Evolutionary conservation across 1,140 invertebrate genomes (phyloP).

Genomic region (Holcopasites calliopsidis): DNA sequence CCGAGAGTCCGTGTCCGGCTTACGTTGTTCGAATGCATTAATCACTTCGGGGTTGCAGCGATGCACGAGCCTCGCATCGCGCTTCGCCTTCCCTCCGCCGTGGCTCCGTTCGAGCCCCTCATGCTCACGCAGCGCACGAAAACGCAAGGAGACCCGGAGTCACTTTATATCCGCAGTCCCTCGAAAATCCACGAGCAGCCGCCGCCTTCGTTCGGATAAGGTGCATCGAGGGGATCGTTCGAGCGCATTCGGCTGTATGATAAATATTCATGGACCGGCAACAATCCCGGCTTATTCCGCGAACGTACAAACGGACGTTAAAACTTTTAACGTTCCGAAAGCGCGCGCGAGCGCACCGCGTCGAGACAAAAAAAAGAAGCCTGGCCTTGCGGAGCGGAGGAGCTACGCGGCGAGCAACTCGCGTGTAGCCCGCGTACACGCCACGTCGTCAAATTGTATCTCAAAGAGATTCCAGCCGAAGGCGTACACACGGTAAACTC

Average conservation of each 20-base stretch:
- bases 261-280: conserved; percentile 34
- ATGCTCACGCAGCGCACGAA: conserved; percentile 55
- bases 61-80: conserved; percentile 54
- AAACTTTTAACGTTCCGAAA: conserved; percentile 26
- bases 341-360: neutral
- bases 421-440: neutral
- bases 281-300: neutral
- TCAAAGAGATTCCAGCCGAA: conserved; percentile 28
- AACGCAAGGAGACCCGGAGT: conserved; percentile 18
- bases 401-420: neutral
- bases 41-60: conserved; percentile 50
- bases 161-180: neutral
- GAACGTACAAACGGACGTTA: conserved; percentile 40
- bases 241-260: neutral
- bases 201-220: neutral
- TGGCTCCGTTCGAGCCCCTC: neutral
- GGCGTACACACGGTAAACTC: conserved; percentile 38
- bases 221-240: neutral
- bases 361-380: neutral
- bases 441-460: conserved; percentile 16
- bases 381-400: neutral
- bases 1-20: conserved; percentile 61
- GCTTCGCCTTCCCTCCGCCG: conserved; percentile 28
- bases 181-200: conserved; percentile 9
- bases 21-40: conserved; percentile 68